Base-by-base conservation (phyloP, 1,140 invertebrate species). In the Papilio polyxenes region DNA sequence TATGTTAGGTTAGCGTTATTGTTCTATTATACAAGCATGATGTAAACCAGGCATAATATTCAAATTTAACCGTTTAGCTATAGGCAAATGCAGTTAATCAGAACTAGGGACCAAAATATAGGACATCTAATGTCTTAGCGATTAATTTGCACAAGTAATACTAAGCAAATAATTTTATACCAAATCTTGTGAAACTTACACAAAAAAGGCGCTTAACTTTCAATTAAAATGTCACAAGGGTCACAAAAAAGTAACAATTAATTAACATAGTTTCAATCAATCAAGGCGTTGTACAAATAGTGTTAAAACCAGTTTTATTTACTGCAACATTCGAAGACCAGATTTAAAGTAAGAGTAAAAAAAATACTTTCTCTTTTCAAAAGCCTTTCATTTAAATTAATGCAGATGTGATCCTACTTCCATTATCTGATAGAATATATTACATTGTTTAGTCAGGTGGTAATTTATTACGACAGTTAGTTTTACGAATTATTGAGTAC, bases 321-420 rank as follows among this genome's bases (percentile, higher is more conserved):
- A 37, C 11, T 15, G 23, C 65, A 31, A 65, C 20, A 31, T 11
- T 20, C 48, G 48, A 51, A 76, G 20, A 48, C 75, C 48, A 76
- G 17, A 49, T 77, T 37, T 53, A 53, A 53, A 53, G 75, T 77
- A 77, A 77, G 49, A 77, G 48, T 77, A 72, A 53, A 77, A 77
- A 76, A 49, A 51, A 77, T 9, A 77, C 75, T 77, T 77, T 77
- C 75, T 51, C 75, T 23, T 51, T 53, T 37, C 75, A 77, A 77
- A 77, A 13, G 49, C 49, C 74, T 77, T 77, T 77, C 75, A 56
- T 77, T 77, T 75, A 48, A 49, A 75, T 48, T 48, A 75, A 75
- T 49, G 37, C 74, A 72, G 65, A 5, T 37, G 53, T 17, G 31
- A 72, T 72, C 31, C 65, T 72, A 72, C 31, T 15, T 72, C 11